Evolutionary conservation across 2,113 vertebrate species (phyloP).

Genomic region (Raja brachyura): DNA sequence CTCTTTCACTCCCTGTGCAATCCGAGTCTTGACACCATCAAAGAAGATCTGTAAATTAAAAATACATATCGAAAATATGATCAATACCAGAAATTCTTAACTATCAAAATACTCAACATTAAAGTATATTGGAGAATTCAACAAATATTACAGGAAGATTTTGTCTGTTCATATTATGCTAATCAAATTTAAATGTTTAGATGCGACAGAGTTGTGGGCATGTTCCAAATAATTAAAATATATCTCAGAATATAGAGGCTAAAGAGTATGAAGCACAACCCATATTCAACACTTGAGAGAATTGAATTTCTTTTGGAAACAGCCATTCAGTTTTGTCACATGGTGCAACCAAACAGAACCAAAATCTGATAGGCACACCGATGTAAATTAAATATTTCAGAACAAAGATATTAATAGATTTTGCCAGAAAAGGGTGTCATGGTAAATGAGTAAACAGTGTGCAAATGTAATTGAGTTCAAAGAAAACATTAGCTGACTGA

Average conservation of each 20-base stretch:
- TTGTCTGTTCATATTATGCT: neutral
- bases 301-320: neutral
- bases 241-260: neutral
- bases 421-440: neutral
- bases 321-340: neutral
- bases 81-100: neutral
- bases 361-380: neutral
- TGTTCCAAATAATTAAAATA: neutral
- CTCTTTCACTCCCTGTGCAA: slow-evolving; percentile 50
- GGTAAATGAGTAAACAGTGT: neutral
- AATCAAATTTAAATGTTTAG: neutral
- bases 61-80: neutral
- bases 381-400: neutral
- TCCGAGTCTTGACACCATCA: slow-evolving; percentile 45
- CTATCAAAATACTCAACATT: neutral
- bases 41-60: slow-evolving; percentile 47
- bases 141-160: neutral
- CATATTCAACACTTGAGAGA: neutral
- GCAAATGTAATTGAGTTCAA: neutral
- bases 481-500: neutral
- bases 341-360: neutral
- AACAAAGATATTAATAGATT: neutral
- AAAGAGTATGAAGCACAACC: neutral
- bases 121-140: neutral
- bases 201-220: neutral